These are phyloP conservation scores for Bursaphelenchus mucronatus DNA, from an alignment of 1,140 invertebrate species.

Conservation along the genomic window DNA sequence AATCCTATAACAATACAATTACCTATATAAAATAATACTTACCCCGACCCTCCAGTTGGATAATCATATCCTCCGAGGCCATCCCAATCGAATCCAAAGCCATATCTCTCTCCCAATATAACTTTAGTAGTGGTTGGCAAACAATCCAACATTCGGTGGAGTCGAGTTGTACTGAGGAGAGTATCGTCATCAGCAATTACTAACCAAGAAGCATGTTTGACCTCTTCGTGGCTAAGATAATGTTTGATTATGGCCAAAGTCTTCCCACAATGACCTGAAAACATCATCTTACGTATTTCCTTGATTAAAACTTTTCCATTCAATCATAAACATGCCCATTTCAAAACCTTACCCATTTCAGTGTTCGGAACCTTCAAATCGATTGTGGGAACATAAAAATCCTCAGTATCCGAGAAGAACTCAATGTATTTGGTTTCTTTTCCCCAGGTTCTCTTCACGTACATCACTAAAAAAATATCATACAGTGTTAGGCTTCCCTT, in stretches of 20 bases:
- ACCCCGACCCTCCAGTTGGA: conserved; percentile 28
- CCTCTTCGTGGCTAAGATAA: conserved; percentile 26
- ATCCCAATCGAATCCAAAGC: conserved; percentile 27
- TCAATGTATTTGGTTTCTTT: conserved; percentile 28
- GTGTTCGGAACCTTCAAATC: conserved; percentile 25
- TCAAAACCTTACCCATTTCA: conserved; percentile 19
- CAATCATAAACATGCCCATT: background rate
- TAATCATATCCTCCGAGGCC: conserved; percentile 33
- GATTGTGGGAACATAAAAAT: conserved; percentile 29
- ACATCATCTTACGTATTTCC: background rate
- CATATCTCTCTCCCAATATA: conserved; percentile 33
- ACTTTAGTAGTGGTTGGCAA: conserved; percentile 20
- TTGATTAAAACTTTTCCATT: too few relatives aligned
- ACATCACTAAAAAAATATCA: conserved; percentile 24
- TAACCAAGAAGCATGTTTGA: conserved; percentile 25
- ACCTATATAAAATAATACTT: conserved; percentile 18
- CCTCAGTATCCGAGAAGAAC: conserved; percentile 22
- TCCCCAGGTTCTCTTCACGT: conserved; percentile 29
- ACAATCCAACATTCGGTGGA: conserved; percentile 24
- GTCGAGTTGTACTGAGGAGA: conserved; percentile 17
- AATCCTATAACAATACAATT: conserved; percentile 23
- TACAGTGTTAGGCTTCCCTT: background rate
- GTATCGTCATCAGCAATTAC: conserved; percentile 34
- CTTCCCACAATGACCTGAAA: conserved; percentile 34
- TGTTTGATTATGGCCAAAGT: conserved; percentile 31